These are phyloP conservation scores for Poecilia velifera DNA, from an alignment of 2,797 vertebrate genomes.

Conservation along the genomic window DNA sequence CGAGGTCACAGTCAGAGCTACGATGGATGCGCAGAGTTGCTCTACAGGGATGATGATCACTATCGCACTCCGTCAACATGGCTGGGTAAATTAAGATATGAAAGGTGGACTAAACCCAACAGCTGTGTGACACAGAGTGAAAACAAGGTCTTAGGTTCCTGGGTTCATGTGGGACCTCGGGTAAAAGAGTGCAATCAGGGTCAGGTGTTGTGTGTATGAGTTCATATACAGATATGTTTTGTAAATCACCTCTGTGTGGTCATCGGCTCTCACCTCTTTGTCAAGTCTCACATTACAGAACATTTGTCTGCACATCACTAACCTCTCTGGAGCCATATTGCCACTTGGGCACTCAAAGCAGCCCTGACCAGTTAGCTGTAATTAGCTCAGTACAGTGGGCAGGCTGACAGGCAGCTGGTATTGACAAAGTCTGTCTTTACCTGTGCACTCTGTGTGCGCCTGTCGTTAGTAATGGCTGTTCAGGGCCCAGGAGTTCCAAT, in stretches of 20 bases:
- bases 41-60: slow-evolving; percentile 33
- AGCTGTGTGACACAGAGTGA: slow-evolving; percentile 49
- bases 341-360: slow-evolving; percentile 40
- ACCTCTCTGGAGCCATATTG: slow-evolving; percentile 6
- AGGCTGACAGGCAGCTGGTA: slow-evolving; percentile 40
- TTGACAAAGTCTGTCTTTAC: slow-evolving; percentile 56
- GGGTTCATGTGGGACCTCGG: slow-evolving; percentile 44
- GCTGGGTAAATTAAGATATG: slow-evolving; percentile 44
- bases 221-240: slow-evolving; percentile 16
- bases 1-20: slow-evolving; percentile 49
- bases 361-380: slow-evolving; percentile 45
- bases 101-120: slow-evolving; percentile 23
- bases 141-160: slow-evolving; percentile 22
- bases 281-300: slow-evolving; percentile 39
- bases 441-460: slow-evolving; percentile 31
- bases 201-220: slow-evolving; percentile 42
- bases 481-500: slow-evolving; percentile 4
- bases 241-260: slow-evolving; percentile 7
- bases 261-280: slow-evolving; percentile 37
- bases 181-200: slow-evolving; percentile 28
- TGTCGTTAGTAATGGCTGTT: slow-evolving; percentile 44
- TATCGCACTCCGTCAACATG: slow-evolving; percentile 52
- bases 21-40: slow-evolving; percentile 23
- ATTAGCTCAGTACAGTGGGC: slow-evolving; percentile 42
- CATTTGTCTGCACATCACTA: slow-evolving; percentile 12